Evolutionary conservation across 2,113 vertebrate species (phyloP), one percentile per base, ranked within the genome.

Genomic region (Vimba vimba): DNA sequence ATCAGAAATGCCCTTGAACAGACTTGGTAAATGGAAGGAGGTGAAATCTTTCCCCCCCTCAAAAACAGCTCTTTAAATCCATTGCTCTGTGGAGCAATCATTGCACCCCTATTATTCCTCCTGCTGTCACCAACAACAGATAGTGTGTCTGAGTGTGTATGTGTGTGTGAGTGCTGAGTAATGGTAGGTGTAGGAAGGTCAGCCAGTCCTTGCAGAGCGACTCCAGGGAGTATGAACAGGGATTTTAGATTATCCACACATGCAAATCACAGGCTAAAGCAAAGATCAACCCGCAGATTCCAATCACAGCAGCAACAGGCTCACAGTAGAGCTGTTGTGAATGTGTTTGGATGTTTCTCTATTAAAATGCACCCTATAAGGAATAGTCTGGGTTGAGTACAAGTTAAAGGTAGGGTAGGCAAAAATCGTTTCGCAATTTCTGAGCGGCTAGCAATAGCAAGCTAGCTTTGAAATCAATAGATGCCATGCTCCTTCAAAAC

Each of bases 161-260:
- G 27, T 76, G 52, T 81, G 77, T 43, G 39, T 86, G 76, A 80
- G 66, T 85, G 76, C 84, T 84, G 86, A 84, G 77, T 84, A 84
- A 59, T 76, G 62, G 79, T 78, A 85, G 84, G 86, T 79, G 66
- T 68, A 45, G 79, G 82, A 90, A 90, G 87, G 89, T 90, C 82
- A 82, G 82, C 25, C 15, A 85, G 87, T 82, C 85, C 85, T 90
- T 86, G 82, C 69, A 78, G 85, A 87, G 75, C 33, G 68, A 78
- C 86, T 87, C 81, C 75, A 86, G 81, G 50, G 76, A 87, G 84
- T 60, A 59, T 64, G 33, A 66, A 80, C 71, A 64, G 52, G 62
- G 59, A 78, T 52, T 69, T 82, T 76, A 83, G 79, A 86, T 76
- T 86, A 77, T 66, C 50, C n/a, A 10, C 75, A 79, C 55, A 88